These are phyloP conservation scores for Enteromius mattozi DNA, from an alignment of 2,797 vertebrate genomes.

Conservation along the genomic window DNA sequence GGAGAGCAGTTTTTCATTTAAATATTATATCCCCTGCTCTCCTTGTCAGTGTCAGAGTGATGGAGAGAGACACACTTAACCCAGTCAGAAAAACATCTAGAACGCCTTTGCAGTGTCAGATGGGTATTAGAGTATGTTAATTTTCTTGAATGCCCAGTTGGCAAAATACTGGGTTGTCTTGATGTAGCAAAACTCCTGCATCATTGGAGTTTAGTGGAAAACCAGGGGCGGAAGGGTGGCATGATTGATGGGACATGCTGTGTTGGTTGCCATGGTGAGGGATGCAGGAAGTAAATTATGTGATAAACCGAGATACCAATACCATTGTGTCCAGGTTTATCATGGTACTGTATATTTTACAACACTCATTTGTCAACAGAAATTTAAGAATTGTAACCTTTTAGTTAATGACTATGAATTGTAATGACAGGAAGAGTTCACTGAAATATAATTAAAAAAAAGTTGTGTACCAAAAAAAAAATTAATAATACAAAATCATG, in stretches of 20 bases:
- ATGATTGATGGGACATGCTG: conserved; percentile 10
- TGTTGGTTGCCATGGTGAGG: conserved; percentile 12
- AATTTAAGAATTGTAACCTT: neutral
- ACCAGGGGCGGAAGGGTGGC: neutral
- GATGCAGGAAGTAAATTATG: conserved; percentile 8
- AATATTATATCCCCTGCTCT: conserved; percentile 40
- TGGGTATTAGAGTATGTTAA: conserved; percentile 10
- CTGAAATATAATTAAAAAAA: too few relatives aligned
- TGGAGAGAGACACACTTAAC: conserved; percentile 28
- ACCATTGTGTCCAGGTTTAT: neutral
- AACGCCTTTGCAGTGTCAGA: neutral
- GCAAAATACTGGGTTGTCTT: conserved; percentile 6
- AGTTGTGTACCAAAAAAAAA: too few relatives aligned
- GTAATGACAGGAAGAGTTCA: neutral
- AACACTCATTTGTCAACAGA: neutral
- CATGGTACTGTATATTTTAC: neutral
- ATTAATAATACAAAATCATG: too few relatives aligned
- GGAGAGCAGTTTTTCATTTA: conserved; percentile 46
- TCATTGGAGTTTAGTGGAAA: neutral
- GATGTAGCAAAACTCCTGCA: neutral
- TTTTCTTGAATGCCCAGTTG: neutral
- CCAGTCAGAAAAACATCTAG: conserved; percentile 27
- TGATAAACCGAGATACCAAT: neutral
- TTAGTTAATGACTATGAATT: neutral
- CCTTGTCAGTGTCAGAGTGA: conserved; percentile 30